Conservation (phyloP, 2,888 invertebrate species). For the Lacanobia wlatinum region DNA sequence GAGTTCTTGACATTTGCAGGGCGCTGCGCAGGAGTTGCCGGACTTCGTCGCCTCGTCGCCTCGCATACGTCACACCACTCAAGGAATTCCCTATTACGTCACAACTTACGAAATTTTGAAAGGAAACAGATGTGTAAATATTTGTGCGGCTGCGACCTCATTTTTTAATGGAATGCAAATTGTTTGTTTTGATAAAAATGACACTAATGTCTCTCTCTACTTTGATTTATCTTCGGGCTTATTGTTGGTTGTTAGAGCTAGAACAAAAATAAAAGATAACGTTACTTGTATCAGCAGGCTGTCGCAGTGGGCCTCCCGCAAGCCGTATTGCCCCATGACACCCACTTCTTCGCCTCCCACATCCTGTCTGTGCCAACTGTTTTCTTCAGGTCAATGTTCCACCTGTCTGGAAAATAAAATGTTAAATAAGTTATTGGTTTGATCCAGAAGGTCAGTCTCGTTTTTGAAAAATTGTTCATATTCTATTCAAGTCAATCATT, state of each 20-base stretch:
- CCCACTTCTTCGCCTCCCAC: conserved; percentile 50
- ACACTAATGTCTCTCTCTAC: conserved; percentile 36
- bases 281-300: conserved; percentile 25
- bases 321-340: conserved; percentile 41
- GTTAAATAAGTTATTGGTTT: background rate
- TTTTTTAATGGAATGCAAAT: conserved; percentile 59
- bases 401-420: conserved; percentile 32
- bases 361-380: conserved; percentile 29
- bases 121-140: conserved; percentile 71
- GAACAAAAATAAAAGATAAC: conserved; percentile 45
- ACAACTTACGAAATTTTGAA: conserved; percentile 70
- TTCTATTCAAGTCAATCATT: too few relatives aligned
- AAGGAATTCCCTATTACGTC: conserved; percentile 85
- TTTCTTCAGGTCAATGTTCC: conserved; percentile 38
- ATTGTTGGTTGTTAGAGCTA: conserved; percentile 21
- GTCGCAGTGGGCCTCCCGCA: conserved; percentile 38
- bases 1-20: conserved; percentile 80
- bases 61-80: conserved; percentile 72
- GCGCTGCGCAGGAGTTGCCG: conserved; percentile 73
- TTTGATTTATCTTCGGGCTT: conserved; percentile 28
- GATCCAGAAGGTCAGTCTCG: too few relatives aligned
- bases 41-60: conserved; percentile 54
- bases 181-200: conserved; percentile 46
- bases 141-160: conserved; percentile 36
- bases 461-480: background rate